These are phyloP conservation scores for Acromyrmex heyeri DNA, from an alignment of 1,140 invertebrate genomes.

Conservation along the genomic window DNA sequence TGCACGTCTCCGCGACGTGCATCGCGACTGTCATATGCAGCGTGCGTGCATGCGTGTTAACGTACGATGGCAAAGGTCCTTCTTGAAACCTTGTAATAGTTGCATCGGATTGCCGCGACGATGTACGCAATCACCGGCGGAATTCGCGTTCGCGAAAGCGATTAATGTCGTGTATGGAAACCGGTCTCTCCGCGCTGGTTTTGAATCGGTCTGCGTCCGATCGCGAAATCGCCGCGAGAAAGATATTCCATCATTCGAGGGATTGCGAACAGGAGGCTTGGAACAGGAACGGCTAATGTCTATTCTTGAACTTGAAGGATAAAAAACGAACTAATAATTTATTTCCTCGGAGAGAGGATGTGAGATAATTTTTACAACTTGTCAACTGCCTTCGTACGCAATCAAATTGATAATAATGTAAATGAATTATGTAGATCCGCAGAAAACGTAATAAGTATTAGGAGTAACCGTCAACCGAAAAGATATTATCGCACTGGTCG, in stretches of 20 bases:
- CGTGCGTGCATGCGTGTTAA: conserved; percentile 21
- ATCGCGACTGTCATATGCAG: not conserved
- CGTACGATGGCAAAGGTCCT: conserved; percentile 57
- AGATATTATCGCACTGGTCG: not conserved
- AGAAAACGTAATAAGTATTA: not conserved
- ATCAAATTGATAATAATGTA: conserved; percentile 1
- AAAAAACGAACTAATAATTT: not conserved
- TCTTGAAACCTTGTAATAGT: conserved; percentile 78
- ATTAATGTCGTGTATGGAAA: conserved; percentile 16
- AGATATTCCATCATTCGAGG: not conserved
- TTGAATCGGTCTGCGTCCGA: not conserved
- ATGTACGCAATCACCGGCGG: conserved; percentile 5
- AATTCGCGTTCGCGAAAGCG: conserved; percentile 53
- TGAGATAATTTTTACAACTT: not conserved
- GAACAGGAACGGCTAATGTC: not conserved
- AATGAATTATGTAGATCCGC: not conserved
- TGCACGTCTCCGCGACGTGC: conserved; percentile 14
- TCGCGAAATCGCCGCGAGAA: not conserved
- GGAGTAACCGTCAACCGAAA: conserved; percentile 6
- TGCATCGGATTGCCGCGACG: conserved; percentile 69
- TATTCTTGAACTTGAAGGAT: not conserved
- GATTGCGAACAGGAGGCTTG: too few relatives aligned
- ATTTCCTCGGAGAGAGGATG: not conserved
- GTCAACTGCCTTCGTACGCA: not conserved
- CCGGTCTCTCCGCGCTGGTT: not conserved